Conservation (phyloP, 1,140 invertebrate species). For the Danaus plexippus region DNA sequence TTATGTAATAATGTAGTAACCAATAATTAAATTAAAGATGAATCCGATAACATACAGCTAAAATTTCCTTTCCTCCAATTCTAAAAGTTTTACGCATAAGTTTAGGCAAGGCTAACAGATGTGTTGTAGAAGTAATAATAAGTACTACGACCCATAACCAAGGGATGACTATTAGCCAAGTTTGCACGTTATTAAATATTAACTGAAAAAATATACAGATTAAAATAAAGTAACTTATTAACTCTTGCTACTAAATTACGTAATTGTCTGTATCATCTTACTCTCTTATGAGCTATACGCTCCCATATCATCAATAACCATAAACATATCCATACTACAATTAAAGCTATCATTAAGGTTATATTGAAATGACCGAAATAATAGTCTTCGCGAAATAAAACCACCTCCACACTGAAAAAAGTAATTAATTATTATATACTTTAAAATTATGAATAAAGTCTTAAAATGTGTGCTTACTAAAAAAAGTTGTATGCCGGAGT, state of each 20-base stretch:
- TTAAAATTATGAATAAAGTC: neutral
- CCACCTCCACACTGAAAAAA: slow-evolving; percentile 46
- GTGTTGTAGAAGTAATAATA: slow-evolving; percentile 23
- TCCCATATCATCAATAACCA: slow-evolving; percentile 42
- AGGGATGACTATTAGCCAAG: slow-evolving; percentile 40
- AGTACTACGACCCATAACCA: slow-evolving; percentile 43
- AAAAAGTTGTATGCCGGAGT: slow-evolving; percentile 61
- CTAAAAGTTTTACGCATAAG: slow-evolving; percentile 33
- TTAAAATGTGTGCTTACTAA: slow-evolving; percentile 37
- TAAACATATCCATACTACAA: slow-evolving; percentile 37
- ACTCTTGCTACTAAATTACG: neutral
- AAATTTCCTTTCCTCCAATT: slow-evolving; percentile 39
- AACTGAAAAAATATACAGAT: slow-evolving; percentile 30
- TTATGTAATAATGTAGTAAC: neutral
- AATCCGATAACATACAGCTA: slow-evolving; percentile 29
- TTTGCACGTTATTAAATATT: slow-evolving; percentile 49
- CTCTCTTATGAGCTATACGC: slow-evolving; percentile 33
- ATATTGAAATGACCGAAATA: slow-evolving; percentile 39
- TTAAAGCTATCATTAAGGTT: slow-evolving; percentile 29
- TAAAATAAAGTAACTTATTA: slow-evolving; percentile 1
- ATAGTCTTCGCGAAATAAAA: slow-evolving; percentile 32
- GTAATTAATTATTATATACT: neutral
- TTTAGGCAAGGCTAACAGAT: slow-evolving; percentile 24
- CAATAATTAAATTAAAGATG: neutral
- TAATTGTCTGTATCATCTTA: slow-evolving; percentile 25